phyloP scores from a whole-genome alignment of 2,888 invertebrate genomes.

The Pristionchus exspectatus region DNA sequence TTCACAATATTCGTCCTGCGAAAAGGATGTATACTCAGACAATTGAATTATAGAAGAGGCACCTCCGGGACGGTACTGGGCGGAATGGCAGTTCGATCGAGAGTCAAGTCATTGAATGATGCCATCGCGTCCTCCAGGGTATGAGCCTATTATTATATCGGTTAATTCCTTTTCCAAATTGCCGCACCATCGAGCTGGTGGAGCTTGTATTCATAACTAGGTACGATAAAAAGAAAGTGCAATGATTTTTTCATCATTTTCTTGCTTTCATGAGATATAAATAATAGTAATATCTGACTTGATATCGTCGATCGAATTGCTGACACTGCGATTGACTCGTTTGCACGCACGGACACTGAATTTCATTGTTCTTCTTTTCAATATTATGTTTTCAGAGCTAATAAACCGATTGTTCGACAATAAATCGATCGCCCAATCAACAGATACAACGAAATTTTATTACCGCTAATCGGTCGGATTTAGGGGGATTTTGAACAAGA shows the following conservation, averaged over 20 bases:
- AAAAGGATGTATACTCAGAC: neutral
- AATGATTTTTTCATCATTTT: neutral
- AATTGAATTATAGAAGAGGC: neutral
- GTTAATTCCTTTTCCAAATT: neutral
- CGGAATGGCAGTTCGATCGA: neutral
- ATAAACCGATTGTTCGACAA: neutral
- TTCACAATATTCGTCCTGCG: constrained; percentile 27
- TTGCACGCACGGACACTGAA: constrained; percentile 52
- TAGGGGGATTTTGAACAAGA: neutral
- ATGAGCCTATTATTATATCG: neutral
- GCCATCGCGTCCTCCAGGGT: constrained; percentile 41
- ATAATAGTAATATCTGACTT: neutral
- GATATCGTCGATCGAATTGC: constrained; percentile 46
- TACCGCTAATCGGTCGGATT: neutral
- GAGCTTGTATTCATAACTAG: too few relatives aligned
- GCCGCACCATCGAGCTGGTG: too few relatives aligned
- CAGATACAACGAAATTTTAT: neutral
- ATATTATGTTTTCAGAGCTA: neutral
- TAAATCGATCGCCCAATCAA: neutral
- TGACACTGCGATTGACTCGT: constrained; percentile 7
- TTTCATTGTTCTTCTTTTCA: too few relatives aligned
- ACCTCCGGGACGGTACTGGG: neutral
- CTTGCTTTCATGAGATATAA: neutral
- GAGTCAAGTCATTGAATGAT: constrained; percentile 29
- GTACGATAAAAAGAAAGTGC: too few relatives aligned